These are phyloP conservation scores for Brachionus calyciflorus DNA, from an alignment of 1,140 invertebrate genomes.

Conservation along the genomic window DNA sequence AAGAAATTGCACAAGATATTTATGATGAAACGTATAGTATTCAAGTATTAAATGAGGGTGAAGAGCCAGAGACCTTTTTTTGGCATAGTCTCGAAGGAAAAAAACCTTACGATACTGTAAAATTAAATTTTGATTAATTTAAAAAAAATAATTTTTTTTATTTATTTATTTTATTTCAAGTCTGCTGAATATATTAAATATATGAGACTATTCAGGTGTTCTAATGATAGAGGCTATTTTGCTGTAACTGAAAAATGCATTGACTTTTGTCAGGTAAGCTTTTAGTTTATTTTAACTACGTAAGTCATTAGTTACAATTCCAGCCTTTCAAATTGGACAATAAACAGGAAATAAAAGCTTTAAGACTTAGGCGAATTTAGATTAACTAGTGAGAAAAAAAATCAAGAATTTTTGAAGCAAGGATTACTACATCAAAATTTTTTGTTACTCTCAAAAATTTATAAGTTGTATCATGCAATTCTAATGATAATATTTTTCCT, in stretches of 20 bases:
- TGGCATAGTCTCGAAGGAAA: conserved; percentile 90
- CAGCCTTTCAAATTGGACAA: too few species aligned
- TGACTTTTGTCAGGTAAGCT: conserved; percentile 85
- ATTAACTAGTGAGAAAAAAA: too few species aligned
- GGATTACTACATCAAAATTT: too few species aligned
- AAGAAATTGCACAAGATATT: conserved; percentile 89
- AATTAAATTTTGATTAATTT: background rate
- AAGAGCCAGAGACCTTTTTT: conserved; percentile 98
- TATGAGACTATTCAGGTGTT: conserved; percentile 91
- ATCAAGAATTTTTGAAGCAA: too few species aligned
- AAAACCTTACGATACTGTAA: conserved; percentile 78
- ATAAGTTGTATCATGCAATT: too few species aligned
- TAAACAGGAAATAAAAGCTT: too few species aligned
- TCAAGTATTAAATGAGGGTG: conserved; percentile 83
- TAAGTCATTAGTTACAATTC: conserved; percentile 48
- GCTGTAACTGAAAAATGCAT: conserved; percentile 98
- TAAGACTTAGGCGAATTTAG: too few species aligned
- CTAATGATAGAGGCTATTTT: conserved; percentile 98
- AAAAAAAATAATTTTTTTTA: background rate
- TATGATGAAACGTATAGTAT: conserved; percentile 65
- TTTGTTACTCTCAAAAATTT: too few species aligned
- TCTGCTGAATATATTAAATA: conserved; percentile 88
- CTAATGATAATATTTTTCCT: too few species aligned
- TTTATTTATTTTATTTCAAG: conserved; percentile 11
- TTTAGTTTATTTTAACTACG: conserved; percentile 58